Base-by-base conservation (phyloP, 2,113 vertebrate species). In the Pseudorasbora parva region DNA sequence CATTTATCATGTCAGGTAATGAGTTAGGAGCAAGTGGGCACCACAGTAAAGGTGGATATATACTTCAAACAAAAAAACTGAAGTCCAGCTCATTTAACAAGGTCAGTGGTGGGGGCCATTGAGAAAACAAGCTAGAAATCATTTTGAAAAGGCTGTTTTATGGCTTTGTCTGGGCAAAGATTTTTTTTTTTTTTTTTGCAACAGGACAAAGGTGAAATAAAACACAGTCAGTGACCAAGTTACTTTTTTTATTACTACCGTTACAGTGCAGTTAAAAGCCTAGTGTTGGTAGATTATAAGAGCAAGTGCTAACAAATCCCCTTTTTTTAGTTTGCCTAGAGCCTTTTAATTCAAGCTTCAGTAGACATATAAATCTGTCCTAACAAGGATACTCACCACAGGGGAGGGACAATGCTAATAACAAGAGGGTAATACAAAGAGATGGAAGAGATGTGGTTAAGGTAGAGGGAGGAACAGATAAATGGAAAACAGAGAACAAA, bases 1-100 rank as follows among this genome's bases (percentile, higher is more conserved):
- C 89, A 92, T 94, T 90, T 90, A 93, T 93, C 92, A 93, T 91
- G 91, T 91, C 93, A 91, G 91, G 91, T 92, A 94, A 93, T 92
- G 93, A 93, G 92, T 92, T 91, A 90, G 91, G 89, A 91, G 89
- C 85, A 90, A 91, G 87, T 88, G 86, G 75, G 88, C 90, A 41
- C 60, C 21, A 69, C 45, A 69, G 47, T 78, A 56, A 77, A 72
- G 41, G 71, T 54, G 59, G 78, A 79, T 79, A 66, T 25, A 79
- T 66, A 79, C 45, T 69, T 81, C 30, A 81, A 54, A 81, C 79
- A 1, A 56, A 81, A 1, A 56, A 81, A 23, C 17, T 66, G 21
- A 69, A 69, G 64, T 23, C 27, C 45, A 69, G 79, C 79, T 68
- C 1, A 21, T 68, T 69, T 68, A 27, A 49, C 87, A 59, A 27